Evolutionary conservation across 2,113 vertebrate species (phyloP), one percentile per base, ranked within the genome.

Genomic region (Megatriorchis doriae): DNA sequence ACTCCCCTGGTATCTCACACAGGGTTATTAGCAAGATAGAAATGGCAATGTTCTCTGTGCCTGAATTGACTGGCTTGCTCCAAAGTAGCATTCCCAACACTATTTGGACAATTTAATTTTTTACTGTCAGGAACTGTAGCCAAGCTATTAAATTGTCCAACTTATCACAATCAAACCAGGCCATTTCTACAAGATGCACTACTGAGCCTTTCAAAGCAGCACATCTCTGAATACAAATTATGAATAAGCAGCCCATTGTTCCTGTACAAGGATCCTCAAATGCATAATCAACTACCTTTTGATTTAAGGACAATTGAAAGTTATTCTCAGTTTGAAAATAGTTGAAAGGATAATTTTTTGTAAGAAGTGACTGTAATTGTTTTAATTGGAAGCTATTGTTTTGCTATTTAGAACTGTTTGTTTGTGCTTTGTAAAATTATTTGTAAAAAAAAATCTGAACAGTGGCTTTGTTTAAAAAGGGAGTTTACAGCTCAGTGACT

Each of bases 241-340:
- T 53, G 74, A 94, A 92, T 77, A 88, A 93, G 62, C 75, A 89
- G 40, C 32, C 70, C 83, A 85, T 53, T 80, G 42, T 62, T 93
- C 40, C 78, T 83, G 23, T 70, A 63, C 43, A 89, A 93, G 86
- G 52, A 74, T 82, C 71, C 50, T 78, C 81, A 94, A 84, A 90
- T 40, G 63, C 22, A 26, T 84, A 90, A 91, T 79, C 85, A 95
- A 94, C 95, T 86, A 93, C 70, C 34, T 85, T 95, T 68, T 89
- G 70, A 95, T 96, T 96, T 91, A 89, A 94, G 68, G 75, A 67
- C 36, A 94, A 92, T 0, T 73, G 74, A 94, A 97, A 95, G 79
- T 43, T 88, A 86, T 79, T 94, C 43, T 89, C 81, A 47, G 85
- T 94, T 94, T 68, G 59, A 62, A 86, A 93, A 82, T 0, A 92